Percentiles rank a stretch among this genome's conserved stretches.
Conservation (phyloP, 37 sponge, comb jelly and placozoan genomes). For the Mnemiopsis leidyi region DNA sequence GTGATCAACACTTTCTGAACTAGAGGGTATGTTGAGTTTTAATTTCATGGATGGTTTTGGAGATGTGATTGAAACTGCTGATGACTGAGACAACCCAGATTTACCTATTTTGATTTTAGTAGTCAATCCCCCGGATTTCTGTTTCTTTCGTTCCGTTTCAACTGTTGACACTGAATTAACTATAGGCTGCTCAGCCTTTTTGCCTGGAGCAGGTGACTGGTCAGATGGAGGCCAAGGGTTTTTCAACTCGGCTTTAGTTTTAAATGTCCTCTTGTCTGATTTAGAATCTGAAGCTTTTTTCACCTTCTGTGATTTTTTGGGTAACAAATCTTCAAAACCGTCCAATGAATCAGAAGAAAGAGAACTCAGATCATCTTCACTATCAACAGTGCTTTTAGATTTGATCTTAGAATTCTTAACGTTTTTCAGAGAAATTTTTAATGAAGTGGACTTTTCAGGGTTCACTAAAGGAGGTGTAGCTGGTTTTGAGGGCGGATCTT, state of each 20-base stretch:
- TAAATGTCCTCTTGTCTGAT: conserved; percentile 29
- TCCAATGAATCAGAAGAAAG: conserved; percentile 50
- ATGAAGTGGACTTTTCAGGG: background rate
- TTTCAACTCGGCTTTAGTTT: conserved; percentile 61
- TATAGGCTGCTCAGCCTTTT: background rate
- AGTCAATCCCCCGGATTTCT: background rate
- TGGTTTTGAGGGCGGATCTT: background rate
- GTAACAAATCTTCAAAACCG: background rate
- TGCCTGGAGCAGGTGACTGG: background rate
- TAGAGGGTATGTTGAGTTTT: background rate
- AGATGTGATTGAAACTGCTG: background rate
- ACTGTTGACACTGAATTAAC: background rate
- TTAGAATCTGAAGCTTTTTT: conserved; percentile 3
- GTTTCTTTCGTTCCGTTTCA: background rate
- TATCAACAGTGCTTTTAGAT: conserved; percentile 63
- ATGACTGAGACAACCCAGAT: background rate
- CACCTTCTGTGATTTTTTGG: conserved; percentile 4
- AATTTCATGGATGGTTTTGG: background rate
- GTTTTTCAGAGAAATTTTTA: conserved; percentile 50
- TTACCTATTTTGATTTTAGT: conserved; percentile 57
- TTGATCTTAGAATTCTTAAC: conserved; percentile 41
- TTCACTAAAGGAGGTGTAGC: background rate
- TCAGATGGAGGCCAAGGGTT: conserved; percentile 39
- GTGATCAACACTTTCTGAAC: background rate
- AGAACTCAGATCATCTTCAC: conserved; percentile 39